A percentile compares a stretch with the other conserved stretches of the same genome.
Evolutionary conservation across 2,113 vertebrate genomes (phyloP).

Genomic region (Neogale vison): DNA sequence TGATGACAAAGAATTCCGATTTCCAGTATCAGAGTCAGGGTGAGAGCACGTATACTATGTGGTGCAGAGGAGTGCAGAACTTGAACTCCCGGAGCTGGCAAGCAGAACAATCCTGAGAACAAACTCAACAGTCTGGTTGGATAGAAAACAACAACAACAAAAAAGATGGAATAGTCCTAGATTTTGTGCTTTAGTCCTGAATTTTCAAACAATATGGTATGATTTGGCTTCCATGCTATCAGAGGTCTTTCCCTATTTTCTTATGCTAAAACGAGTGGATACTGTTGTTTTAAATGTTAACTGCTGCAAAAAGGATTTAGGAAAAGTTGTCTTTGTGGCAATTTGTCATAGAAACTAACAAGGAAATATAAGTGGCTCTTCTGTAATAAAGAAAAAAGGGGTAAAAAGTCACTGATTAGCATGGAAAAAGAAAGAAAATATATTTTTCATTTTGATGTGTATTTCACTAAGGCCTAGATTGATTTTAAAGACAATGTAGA

Average conservation of each 20-base stretch:
- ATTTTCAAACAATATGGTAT: background rate
- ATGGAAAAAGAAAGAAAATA: background rate
- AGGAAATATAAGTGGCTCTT: background rate
- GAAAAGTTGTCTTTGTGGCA: slow-evolving; percentile 11
- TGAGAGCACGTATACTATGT: fast-evolving
- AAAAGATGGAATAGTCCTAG: background rate
- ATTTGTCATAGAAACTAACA: background rate
- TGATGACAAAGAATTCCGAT: background rate
- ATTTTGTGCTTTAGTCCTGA: background rate
- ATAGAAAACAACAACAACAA: background rate
- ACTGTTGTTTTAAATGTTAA: background rate
- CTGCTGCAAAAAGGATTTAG: background rate
- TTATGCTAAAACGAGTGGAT: background rate
- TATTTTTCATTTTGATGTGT: slow-evolving; percentile 8
- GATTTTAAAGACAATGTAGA: background rate
- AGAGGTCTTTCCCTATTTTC: background rate
- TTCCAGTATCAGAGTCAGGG: background rate
- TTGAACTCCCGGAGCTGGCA: background rate
- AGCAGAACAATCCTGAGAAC: background rate
- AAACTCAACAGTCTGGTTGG: background rate
- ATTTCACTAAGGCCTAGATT: background rate
- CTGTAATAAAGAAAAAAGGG: background rate
- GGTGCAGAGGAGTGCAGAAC: fast-evolving
- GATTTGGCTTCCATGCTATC: background rate
- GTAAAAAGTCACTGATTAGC: background rate